phyloP scores from a whole-genome alignment of 2,113 vertebrate genomes.

The Turnix velox region DNA sequence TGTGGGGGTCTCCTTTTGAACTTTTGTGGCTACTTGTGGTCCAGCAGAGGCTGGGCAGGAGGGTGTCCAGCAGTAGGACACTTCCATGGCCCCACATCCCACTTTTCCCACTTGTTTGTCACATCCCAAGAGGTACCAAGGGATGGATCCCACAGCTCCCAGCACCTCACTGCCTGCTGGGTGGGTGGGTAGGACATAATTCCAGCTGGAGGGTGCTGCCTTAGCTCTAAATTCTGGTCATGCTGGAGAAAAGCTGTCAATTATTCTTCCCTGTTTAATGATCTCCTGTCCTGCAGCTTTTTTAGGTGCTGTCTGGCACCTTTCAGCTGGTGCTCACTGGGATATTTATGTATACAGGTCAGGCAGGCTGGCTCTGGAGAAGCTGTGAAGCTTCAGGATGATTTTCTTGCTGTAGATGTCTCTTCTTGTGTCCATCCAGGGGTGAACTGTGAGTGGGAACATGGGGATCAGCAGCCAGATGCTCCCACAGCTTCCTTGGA shows the following conservation, averaged over 20 bases:
- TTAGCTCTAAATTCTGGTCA: rapidly evolving
- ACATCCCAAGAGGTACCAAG: neutral
- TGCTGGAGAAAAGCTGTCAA: neutral
- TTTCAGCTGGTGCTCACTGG: neutral
- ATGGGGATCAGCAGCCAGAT: rapidly evolving
- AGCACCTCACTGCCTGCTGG: neutral
- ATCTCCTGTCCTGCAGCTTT: neutral
- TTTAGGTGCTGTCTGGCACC: neutral
- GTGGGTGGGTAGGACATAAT: rapidly evolving
- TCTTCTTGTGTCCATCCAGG: rapidly evolving
- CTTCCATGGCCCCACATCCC: neutral
- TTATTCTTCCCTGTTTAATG: neutral
- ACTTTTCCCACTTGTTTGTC: neutral
- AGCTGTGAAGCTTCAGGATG: neutral
- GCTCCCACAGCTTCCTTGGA: rapidly evolving
- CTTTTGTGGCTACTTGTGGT: neutral
- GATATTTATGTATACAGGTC: neutral
- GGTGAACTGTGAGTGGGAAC: rapidly evolving
- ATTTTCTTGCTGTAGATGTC: rapidly evolving
- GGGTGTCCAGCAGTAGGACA: rapidly evolving
- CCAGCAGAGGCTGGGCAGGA: neutral
- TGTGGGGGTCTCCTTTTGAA: neutral
- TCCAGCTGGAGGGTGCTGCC: neutral
- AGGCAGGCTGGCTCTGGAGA: neutral
- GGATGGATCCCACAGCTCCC: neutral